Evolutionary conservation across 2,888 invertebrate genomes (phyloP).

Genomic region (Epiblema foenella): DNA sequence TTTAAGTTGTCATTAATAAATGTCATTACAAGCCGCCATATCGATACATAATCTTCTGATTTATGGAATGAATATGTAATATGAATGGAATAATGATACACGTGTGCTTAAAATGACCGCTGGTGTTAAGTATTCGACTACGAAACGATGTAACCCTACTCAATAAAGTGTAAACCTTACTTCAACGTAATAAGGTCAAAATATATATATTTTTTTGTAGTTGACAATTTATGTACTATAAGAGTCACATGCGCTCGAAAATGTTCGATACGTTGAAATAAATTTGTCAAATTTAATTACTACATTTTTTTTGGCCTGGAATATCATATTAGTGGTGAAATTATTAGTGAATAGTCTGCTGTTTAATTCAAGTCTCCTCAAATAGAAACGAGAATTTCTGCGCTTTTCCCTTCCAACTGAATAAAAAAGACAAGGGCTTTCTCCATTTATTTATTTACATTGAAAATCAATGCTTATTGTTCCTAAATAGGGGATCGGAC

Average conservation of each 20-base stretch:
- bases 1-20: neutral
- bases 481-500: slow-evolving; percentile 2
- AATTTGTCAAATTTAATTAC: too few species aligned
- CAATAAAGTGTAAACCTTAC: too few species aligned
- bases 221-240: too few species aligned
- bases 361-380: neutral
- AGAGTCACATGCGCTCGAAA: too few species aligned
- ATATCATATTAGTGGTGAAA: too few species aligned
- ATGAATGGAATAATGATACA: slow-evolving; percentile 2
- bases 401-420: neutral
- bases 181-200: too few species aligned
- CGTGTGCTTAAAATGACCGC: neutral
- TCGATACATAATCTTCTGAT: neutral
- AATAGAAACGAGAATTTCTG: neutral
- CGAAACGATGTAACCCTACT: too few species aligned
- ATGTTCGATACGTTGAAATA: too few species aligned
- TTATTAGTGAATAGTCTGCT: too few species aligned
- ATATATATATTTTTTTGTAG: too few species aligned
- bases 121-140: neutral
- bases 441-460: slow-evolving; percentile 26
- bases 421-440: slow-evolving; percentile 5
- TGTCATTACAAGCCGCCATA: neutral
- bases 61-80: neutral
- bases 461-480: slow-evolving; percentile 22
- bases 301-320: too few species aligned